phyloP scores from a whole-genome alignment of 92 coral and sea anemone species.

The Actinernus sp. region DNA sequence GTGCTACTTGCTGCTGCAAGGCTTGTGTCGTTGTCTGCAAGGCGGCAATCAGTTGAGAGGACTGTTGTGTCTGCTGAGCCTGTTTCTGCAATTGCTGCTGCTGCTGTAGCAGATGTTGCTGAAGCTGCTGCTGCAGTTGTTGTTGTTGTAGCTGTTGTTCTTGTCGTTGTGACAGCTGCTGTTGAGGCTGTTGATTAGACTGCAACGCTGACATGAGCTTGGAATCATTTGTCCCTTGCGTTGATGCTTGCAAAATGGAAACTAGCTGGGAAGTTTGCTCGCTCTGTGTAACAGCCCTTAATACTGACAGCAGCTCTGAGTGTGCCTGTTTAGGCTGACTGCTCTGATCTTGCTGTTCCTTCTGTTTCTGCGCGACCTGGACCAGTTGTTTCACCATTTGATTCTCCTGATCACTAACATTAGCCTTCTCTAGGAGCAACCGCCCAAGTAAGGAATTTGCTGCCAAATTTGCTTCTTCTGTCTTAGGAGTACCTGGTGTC shows the following conservation, averaged over 20 bases:
- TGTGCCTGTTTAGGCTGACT: no score
- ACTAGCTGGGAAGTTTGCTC: background rate
- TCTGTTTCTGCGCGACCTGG: constrained; percentile 22
- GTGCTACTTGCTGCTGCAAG: constrained; percentile 28
- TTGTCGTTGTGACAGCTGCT: constrained; percentile 29
- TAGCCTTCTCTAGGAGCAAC: constrained; percentile 8
- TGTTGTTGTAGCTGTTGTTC: constrained; percentile 29
- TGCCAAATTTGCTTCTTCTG: constrained; percentile 10
- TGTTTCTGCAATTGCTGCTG: constrained; percentile 46
- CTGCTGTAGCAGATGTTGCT: constrained; percentile 46
- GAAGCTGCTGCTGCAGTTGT: constrained; percentile 23
- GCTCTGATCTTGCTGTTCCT: constrained; percentile 1
- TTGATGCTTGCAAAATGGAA: background rate
- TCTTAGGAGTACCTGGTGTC: background rate
- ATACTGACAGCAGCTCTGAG: background rate
- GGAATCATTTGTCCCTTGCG: background rate
- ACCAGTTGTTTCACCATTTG: constrained; percentile 29
- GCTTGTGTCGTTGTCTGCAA: constrained; percentile 23
- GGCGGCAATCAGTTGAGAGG: constrained; percentile 24
- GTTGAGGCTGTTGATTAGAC: constrained; percentile 4
- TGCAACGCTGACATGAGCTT: no score
- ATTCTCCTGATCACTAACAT: background rate
- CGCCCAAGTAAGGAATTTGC: constrained; percentile 20
- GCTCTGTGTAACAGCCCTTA: background rate
- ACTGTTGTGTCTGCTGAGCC: constrained; percentile 26